Base-by-base conservation (phyloP, 2,113 vertebrate genomes). In the Apteryx mantelli region DNA sequence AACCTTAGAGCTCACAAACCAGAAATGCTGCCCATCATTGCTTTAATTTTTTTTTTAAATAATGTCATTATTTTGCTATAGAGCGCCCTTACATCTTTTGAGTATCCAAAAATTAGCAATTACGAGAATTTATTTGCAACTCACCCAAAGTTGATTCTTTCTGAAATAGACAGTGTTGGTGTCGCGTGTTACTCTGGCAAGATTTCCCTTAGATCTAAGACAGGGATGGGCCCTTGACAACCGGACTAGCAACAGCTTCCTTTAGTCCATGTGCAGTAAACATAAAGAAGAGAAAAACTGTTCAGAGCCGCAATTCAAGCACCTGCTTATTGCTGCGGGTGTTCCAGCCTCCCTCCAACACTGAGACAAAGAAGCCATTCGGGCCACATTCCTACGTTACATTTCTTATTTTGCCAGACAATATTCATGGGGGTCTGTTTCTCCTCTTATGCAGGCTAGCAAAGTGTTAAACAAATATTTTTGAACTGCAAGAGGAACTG, bases 401-500 rank as follows among this genome's bases (percentile, higher is more conserved):
- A 42, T 20, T 32, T 91, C 94, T 93, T 80, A 32, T 87, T 96
- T 95, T 93, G 91, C 95, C 95, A 95, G 94, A 93, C 93, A 93
- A 89, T 91, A 61, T 94, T 96, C 92, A 79, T 1, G 3, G 93
- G 95, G 88, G 75, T 93, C 95, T 97, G 95, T 2, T 94, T 82
- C 92, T 87, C 82, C 94, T 97, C 95, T 83, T 34, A 34, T 13
- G 74, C 89, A 83, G 88, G 77, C 86, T 95, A 91, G 90, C 93
- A 94, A 94, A 91, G 96, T 14, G 82, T 96, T 96, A 94, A 95
- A 88, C 90, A 96, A 97, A 96, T 94, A 97, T 97, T 95, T 97
- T 88, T 40, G 80, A 74, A 94, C 66, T 79, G 93, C 76, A n/a
- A 68, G 79, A 92, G 81, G 88, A 92, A 53, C 93, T 52, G 90